Evolutionary conservation across 2,797 vertebrate genomes (phyloP).

Genomic region (Cyclopterus lumpus): DNA sequence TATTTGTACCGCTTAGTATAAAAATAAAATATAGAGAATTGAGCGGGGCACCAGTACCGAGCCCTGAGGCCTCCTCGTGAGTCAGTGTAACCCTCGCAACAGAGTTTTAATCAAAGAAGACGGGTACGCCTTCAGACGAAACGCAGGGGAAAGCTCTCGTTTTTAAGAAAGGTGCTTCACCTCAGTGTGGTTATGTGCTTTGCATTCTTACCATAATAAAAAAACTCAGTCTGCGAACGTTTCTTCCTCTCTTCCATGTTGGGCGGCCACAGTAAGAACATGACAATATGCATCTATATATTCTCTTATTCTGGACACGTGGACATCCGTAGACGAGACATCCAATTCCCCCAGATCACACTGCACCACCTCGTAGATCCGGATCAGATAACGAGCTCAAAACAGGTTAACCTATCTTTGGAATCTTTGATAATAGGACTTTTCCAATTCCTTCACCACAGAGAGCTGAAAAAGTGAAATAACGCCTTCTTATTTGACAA

Average conservation of each 20-base stretch:
- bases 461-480: neutral
- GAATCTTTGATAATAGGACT: neutral
- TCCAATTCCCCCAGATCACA: neutral
- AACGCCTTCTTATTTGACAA: too few species aligned
- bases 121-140: neutral
- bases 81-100: neutral
- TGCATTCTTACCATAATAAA: neutral
- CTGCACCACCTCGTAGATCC: neutral
- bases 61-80: neutral
- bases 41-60: neutral
- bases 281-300: too few species aligned
- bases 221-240: neutral
- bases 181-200: neutral
- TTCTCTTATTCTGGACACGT: neutral
- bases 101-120: neutral
- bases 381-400: neutral
- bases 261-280: neutral
- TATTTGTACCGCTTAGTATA: neutral
- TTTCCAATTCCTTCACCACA: neutral
- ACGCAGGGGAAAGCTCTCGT: neutral
- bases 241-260: neutral
- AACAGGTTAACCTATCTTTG: neutral
- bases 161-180: neutral
- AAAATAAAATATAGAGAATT: neutral
- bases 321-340: neutral